Evolutionary conservation across 1,140 invertebrate species (phyloP), one percentile per base, ranked within the genome.

Genomic region (Andrena cerasifolii): DNA sequence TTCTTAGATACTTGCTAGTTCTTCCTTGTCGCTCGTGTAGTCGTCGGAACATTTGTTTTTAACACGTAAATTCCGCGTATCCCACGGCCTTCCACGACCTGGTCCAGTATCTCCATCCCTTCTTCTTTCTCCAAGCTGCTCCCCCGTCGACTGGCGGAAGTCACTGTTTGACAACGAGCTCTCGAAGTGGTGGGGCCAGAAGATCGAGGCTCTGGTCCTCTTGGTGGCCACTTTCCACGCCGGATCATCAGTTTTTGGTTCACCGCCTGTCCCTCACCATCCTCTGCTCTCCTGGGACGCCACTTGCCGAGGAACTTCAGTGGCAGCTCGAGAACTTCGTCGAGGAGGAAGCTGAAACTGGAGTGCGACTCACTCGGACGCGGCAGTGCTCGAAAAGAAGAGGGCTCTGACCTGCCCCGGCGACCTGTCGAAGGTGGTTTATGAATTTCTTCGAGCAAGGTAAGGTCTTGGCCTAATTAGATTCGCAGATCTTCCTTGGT

Each of bases 161-260:
- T 54, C 16, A 58, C 31, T 28, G 68, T 68, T 68, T 76, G 56
- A 58, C 33, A 21, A 4, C 18, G 28, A 21, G 47, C 47, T 49
- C 16, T 18, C 31, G 10, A 10, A 2, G 24, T 40, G 72, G 80
- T 77, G 80, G 80, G 80, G 78, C 21, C 40, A 36, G 21, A 47
- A 47, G 26, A 80, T 70, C 21, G 66, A 54, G 58, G 47, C 49
- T 65, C 21, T 59, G 53, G 61, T 78, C 74, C 56, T 78, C 43
- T 53, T 82, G 6, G 49, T 24, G 18, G 36, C 36, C 49, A 33
- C 59, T 65, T 59, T 54, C 28, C 24, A 47, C 43, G 21, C 10
- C 53, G 53, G 33, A 59, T 73, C 65, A 47, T 85, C 77, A 86
- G 83, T 86, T 86, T 78, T 77, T 80, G 68, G 54, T 82, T 54